phyloP scores from a whole-genome alignment of 2,113 vertebrate genomes.

The Poecilia latipinna region DNA sequence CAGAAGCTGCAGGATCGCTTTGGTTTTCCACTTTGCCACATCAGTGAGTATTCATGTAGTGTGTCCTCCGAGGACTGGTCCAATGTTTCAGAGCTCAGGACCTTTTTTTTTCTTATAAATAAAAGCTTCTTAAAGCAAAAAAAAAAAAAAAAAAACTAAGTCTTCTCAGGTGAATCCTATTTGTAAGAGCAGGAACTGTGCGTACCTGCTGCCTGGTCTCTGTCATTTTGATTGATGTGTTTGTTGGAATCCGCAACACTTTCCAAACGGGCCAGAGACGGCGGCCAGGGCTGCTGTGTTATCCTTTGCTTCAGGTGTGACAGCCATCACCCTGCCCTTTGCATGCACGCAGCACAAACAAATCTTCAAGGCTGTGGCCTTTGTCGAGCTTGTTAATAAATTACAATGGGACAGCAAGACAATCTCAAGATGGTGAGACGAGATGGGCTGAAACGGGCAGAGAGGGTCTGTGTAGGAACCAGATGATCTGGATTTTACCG shows the following conservation, averaged over 20 bases:
- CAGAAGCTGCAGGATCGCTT: conserved; percentile 5
- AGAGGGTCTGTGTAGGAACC: conserved; percentile 48
- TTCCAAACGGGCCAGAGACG: conserved; percentile 11
- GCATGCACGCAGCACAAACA: conserved; percentile 1
- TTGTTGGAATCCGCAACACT: conserved; percentile 35
- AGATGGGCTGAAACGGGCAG: neutral
- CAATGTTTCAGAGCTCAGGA: conserved; percentile 7
- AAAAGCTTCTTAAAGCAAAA: conserved; percentile 5
- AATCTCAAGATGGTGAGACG: conserved; percentile 22
- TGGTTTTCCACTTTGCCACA: conserved; percentile 20
- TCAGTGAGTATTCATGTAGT: conserved; percentile 29
- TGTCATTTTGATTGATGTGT: conserved; percentile 54
- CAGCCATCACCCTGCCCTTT: conserved; percentile 24
- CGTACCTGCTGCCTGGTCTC: conserved; percentile 25
- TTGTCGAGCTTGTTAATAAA: conserved; percentile 27
- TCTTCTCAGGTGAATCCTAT: conserved; percentile 41
- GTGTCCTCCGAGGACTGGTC: neutral
- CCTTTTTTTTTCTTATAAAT: too few relatives aligned
- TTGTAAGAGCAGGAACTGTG: conserved; percentile 27
- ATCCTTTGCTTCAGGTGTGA: conserved; percentile 20
- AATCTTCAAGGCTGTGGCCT: conserved; percentile 8
- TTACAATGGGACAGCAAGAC: conserved; percentile 23
- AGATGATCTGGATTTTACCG: conserved; percentile 30
- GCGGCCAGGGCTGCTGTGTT: conserved; percentile 16
- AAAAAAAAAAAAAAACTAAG: neutral